These are phyloP conservation scores for Dermochelys coriacea DNA, from an alignment of 2,797 vertebrate genomes.

Conservation along the genomic window DNA sequence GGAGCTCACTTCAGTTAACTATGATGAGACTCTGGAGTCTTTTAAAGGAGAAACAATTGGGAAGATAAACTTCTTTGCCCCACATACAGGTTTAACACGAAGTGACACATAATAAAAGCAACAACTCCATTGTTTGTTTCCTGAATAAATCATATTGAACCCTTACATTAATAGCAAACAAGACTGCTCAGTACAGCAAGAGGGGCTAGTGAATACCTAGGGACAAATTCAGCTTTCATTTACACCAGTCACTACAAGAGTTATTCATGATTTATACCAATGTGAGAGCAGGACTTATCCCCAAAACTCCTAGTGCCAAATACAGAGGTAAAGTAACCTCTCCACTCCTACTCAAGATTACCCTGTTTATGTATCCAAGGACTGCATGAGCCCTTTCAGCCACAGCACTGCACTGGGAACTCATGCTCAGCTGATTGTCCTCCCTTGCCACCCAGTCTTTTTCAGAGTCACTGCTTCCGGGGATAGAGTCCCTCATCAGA, in stretches of 20 bases:
- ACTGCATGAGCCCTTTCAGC: background rate
- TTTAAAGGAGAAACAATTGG: background rate
- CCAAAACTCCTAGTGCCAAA: background rate
- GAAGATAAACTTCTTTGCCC: constrained; percentile 44
- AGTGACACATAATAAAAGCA: constrained; percentile 17
- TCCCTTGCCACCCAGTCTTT: background rate
- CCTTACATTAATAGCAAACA: background rate
- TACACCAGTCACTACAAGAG: background rate
- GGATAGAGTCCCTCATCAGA: background rate
- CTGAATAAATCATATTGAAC: background rate
- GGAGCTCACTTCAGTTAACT: background rate
- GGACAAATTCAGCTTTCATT: constrained; percentile 1
- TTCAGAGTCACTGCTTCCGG: background rate
- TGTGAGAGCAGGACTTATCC: background rate
- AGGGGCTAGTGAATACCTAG: background rate
- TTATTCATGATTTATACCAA: background rate
- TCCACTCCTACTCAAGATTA: background rate
- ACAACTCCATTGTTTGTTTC: constrained; percentile 7
- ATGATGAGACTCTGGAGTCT: background rate
- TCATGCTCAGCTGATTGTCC: background rate
- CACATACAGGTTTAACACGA: background rate
- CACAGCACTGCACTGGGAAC: background rate
- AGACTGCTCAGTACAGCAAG: background rate
- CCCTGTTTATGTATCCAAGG: background rate
- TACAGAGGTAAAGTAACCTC: background rate